A percentile compares a stretch with the other conserved stretches of the same genome.
phyloP scores from a whole-genome alignment of 2,888 invertebrate genomes.

The Meteorus cinctellus region DNA sequence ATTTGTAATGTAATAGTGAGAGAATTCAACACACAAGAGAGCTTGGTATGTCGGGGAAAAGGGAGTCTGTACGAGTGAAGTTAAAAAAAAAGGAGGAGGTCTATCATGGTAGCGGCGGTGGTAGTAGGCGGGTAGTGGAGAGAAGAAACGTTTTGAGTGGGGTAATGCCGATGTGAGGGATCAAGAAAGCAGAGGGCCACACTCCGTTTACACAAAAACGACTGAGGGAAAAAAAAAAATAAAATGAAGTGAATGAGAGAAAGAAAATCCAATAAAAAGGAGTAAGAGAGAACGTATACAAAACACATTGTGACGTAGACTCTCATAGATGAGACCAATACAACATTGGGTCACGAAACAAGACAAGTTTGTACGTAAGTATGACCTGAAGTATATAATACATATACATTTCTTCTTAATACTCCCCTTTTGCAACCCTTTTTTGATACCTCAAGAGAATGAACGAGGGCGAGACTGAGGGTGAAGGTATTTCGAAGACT shows the following conservation, averaged over 20 bases:
- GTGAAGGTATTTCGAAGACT: not conserved
- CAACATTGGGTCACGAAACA: not conserved
- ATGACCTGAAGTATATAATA: conserved; percentile 5
- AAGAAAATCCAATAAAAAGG: not conserved
- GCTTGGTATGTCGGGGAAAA: conserved; percentile 45
- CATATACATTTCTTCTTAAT: not conserved
- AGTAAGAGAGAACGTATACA: not conserved
- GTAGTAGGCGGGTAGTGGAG: conserved; percentile 63
- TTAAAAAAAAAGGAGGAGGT: conserved; percentile 27
- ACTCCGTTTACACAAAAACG: not conserved
- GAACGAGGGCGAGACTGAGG: not conserved
- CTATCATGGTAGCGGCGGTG: conserved; percentile 70
- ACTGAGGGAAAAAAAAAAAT: no score
- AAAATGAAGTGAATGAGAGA: not conserved
- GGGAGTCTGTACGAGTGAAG: conserved; percentile 22
- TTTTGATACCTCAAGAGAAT: not conserved
- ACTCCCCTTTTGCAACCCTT: conserved; percentile 1
- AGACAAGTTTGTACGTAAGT: conserved; percentile 4
- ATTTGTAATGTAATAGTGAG: conserved; percentile 66
- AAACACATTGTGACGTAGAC: not conserved
- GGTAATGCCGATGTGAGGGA: conserved; percentile 15
- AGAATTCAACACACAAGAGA: conserved; percentile 47
- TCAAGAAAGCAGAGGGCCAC: conserved; percentile 11
- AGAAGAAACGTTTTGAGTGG: conserved; percentile 66
- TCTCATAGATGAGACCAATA: conserved; percentile 5